Conservation (phyloP, 2,113 vertebrate genomes). For the Gopherus evgoodei region DNA sequence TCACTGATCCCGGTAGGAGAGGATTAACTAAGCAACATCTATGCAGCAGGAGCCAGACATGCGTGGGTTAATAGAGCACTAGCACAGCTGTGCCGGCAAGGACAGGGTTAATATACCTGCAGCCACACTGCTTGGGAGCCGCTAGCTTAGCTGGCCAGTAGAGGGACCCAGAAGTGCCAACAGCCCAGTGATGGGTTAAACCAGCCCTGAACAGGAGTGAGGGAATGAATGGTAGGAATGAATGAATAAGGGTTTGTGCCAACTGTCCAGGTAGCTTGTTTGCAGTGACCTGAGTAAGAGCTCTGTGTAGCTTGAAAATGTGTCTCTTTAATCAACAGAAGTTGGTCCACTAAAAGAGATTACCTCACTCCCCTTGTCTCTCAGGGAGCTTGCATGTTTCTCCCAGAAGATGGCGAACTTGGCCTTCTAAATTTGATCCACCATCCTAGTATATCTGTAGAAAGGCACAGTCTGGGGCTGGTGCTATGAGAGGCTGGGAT, state of each 20-base stretch:
- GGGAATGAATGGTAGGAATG: neutral
- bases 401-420: slow-evolving; percentile 70
- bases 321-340: neutral
- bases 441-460: neutral
- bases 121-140: neutral
- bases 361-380: neutral
- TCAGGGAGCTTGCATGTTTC: neutral
- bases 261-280: neutral
- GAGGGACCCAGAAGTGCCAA: neutral
- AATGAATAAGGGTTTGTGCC: neutral
- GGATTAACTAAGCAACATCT: neutral
- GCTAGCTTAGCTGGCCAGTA: neutral
- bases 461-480: neutral
- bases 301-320: neutral
- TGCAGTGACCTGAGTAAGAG: neutral
- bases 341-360: neutral
- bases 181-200: neutral
- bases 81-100: too few relatives aligned
- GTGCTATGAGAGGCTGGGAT: neutral
- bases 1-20: neutral
- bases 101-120: neutral
- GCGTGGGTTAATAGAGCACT: neutral
- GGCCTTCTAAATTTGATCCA: neutral
- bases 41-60: neutral
- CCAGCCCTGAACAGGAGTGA: neutral